phyloP scores from a whole-genome alignment of 1,140 invertebrate species.

The Agraylea sexmaculata region DNA sequence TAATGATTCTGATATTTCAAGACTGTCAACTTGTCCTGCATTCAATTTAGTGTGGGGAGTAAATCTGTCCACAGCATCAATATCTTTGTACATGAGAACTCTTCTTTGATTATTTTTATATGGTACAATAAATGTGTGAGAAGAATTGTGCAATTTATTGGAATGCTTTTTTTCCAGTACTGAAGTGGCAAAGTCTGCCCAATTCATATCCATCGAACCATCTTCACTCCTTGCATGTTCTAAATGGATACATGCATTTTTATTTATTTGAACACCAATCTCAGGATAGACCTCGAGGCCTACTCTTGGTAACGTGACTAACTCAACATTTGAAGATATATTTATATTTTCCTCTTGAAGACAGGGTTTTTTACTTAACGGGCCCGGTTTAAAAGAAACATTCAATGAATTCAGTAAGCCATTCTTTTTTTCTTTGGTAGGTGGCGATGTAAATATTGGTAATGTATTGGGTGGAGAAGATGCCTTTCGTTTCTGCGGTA shows the following conservation, averaged over 20 bases:
- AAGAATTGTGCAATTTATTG: no score
- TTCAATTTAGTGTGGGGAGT: slow-evolving; percentile 10
- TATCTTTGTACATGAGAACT: slow-evolving; percentile 23
- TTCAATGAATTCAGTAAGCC: slow-evolving; percentile 11
- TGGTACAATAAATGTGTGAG: slow-evolving; percentile 24
- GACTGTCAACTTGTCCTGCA: slow-evolving; percentile 8
- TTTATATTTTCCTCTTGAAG: slow-evolving; percentile 22
- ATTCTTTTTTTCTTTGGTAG: slow-evolving; percentile 11
- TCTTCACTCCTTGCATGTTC: slow-evolving; percentile 16
- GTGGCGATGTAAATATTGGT: slow-evolving; percentile 1
- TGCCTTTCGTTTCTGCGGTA: not conserved
- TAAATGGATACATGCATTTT: slow-evolving; percentile 19
- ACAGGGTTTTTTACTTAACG: slow-evolving; percentile 26
- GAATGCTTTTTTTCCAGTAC: slow-evolving; percentile 8
- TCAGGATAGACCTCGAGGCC: slow-evolving; percentile 26
- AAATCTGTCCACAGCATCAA: slow-evolving; percentile 10
- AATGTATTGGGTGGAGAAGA: not conserved
- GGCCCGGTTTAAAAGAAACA: slow-evolving; percentile 28
- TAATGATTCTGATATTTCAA: slow-evolving; percentile 4
- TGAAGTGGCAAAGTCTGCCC: slow-evolving; percentile 29
- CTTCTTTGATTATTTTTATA: slow-evolving; percentile 28
- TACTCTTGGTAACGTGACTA: slow-evolving; percentile 26
- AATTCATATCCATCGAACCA: slow-evolving; percentile 22
- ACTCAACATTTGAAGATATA: slow-evolving; percentile 22
- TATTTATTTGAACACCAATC: slow-evolving; percentile 24